phyloP scores from a whole-genome alignment of 2,888 invertebrate genomes.

The Rutpela maculata region DNA sequence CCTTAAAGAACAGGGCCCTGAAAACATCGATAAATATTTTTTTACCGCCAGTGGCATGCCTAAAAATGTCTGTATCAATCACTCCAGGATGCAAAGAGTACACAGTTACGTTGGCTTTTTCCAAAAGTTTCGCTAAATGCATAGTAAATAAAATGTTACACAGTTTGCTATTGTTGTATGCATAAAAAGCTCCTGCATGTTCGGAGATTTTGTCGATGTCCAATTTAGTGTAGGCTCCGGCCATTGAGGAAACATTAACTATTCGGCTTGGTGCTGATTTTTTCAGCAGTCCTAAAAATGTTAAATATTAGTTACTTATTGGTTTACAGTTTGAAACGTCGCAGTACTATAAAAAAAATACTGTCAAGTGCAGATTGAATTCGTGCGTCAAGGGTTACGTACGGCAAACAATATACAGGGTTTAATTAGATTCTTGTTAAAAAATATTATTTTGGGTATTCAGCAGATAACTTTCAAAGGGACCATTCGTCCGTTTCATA shows the following conservation, averaged over 20 bases:
- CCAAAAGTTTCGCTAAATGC: constrained; percentile 59
- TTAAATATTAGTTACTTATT: not conserved
- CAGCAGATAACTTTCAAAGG: too few species aligned
- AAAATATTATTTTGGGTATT: too few species aligned
- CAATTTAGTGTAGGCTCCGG: constrained; percentile 54
- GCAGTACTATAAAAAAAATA: too few species aligned
- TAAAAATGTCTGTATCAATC: constrained; percentile 54
- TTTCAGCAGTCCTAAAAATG: constrained; percentile 75
- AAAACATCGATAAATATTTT: constrained; percentile 44
- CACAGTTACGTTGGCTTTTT: constrained; percentile 57
- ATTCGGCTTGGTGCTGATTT: constrained; percentile 63
- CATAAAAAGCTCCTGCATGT: constrained; percentile 41
- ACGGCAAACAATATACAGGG: too few species aligned
- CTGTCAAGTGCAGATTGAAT: too few species aligned
- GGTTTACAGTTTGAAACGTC: too few species aligned
- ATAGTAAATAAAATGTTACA: constrained; percentile 62
- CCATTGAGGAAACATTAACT: constrained; percentile 62
- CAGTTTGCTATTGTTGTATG: constrained; percentile 62
- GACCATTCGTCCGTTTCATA: too few species aligned
- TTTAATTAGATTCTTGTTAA: too few species aligned
- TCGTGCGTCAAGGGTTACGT: too few species aligned
- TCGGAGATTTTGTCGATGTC: constrained; percentile 56
- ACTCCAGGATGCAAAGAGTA: constrained; percentile 63
- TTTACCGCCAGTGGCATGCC: constrained; percentile 43
- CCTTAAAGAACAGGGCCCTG: constrained; percentile 52